Percentiles rank a stretch among this genome's conserved stretches.
Conservation (phyloP, 2,113 vertebrate species). For the Benitochromis conjunctus region DNA sequence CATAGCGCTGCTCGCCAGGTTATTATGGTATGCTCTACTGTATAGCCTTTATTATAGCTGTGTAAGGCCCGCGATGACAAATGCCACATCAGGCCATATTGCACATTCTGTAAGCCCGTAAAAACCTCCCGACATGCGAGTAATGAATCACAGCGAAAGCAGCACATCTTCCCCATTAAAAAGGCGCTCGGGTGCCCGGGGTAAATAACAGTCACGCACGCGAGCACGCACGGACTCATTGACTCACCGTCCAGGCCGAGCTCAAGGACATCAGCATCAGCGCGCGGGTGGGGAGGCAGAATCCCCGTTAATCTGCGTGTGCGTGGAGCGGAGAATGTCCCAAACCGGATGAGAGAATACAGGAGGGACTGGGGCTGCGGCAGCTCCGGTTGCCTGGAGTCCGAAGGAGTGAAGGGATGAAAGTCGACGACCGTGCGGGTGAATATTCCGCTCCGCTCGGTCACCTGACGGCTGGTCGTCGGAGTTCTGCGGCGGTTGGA, state of each 20-base stretch:
- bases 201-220: slow-evolving; percentile 52
- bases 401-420: slow-evolving; percentile 38
- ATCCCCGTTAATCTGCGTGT: slow-evolving; percentile 67
- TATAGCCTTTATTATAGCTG: slow-evolving; percentile 2
- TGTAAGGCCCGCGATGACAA: slow-evolving; percentile 24
- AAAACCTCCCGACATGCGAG: neutral
- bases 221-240: slow-evolving; percentile 41
- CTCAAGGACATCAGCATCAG: slow-evolving; percentile 73
- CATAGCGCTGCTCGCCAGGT: slow-evolving; percentile 27
- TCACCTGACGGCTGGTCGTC: slow-evolving; percentile 56
- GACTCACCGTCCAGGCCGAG: slow-evolving; percentile 73
- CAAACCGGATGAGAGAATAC: slow-evolving; percentile 48
- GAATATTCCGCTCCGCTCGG: slow-evolving; percentile 62
- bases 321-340: slow-evolving; percentile 49
- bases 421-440: slow-evolving; percentile 55
- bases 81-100: slow-evolving; percentile 10
- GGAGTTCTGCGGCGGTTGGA: slow-evolving; percentile 53
- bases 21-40: slow-evolving; percentile 32
- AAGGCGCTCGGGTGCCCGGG: neutral
- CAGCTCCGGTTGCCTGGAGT: slow-evolving; percentile 32
- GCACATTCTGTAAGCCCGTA: neutral
- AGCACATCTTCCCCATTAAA: slow-evolving; percentile 3
- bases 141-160: neutral
- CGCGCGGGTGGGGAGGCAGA: slow-evolving; percentile 58
- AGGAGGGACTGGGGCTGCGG: slow-evolving; percentile 12